Percentiles rank a stretch among this genome's conserved stretches.
Evolutionary conservation across 1,140 invertebrate species (phyloP).

Genomic region (Bombyx mori): DNA sequence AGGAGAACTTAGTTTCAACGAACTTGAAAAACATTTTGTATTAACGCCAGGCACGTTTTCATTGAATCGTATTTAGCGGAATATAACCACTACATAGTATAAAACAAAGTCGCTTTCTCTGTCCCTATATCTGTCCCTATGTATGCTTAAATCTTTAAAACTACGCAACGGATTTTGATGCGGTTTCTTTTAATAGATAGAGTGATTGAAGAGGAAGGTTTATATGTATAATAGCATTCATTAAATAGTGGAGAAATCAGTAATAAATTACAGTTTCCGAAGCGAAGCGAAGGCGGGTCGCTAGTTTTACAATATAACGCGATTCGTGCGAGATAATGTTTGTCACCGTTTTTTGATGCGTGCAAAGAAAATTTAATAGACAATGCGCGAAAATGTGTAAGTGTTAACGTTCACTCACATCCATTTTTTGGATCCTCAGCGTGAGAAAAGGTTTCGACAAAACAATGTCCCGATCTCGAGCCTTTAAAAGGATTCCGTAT

Average conservation of each 20-base stretch:
- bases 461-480: constrained; percentile 16
- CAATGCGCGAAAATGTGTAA: constrained; percentile 16
- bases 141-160: too few relatives aligned
- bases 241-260: too few relatives aligned
- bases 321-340: not conserved
- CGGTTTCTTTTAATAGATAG: too few relatives aligned
- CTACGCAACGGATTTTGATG: too few relatives aligned
- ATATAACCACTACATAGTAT: not conserved
- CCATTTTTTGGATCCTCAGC: constrained; percentile 22
- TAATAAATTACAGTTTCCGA: too few relatives aligned
- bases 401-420: constrained; percentile 17
- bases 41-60: not conserved
- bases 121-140: too few relatives aligned
- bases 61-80: not conserved
- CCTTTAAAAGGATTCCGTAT: constrained; percentile 29
- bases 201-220: too few relatives aligned
- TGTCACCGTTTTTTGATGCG: too few relatives aligned
- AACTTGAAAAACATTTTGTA: too few relatives aligned
- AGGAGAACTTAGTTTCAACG: too few relatives aligned
- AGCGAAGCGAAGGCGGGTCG: not conserved
- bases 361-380: constrained; percentile 12
- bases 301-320: constrained; percentile 8
- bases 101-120: too few relatives aligned
- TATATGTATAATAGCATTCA: too few relatives aligned
- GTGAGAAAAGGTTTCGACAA: constrained; percentile 26